A percentile compares a stretch with the other conserved stretches of the same genome.
phyloP scores from a whole-genome alignment of 2,888 invertebrate genomes.

The Drosophila sordidula region DNA sequence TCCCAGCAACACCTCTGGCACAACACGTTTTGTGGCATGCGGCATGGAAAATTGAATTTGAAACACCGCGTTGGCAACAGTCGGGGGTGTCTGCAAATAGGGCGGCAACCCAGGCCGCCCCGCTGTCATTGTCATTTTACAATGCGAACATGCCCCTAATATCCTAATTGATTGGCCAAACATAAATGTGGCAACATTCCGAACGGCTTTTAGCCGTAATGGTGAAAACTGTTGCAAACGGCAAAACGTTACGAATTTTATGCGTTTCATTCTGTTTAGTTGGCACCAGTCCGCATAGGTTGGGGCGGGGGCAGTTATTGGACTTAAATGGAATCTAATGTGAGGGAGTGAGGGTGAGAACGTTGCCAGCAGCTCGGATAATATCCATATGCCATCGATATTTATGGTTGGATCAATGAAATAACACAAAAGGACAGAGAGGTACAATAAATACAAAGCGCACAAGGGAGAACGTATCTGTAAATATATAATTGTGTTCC shows the following conservation, averaged over 20 bases:
- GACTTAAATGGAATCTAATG: slow-evolving; percentile 9
- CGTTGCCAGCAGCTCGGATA: slow-evolving; percentile 13
- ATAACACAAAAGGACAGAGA: not conserved
- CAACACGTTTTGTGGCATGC: slow-evolving; percentile 10
- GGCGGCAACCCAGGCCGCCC: not conserved
- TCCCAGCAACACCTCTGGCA: slow-evolving; percentile 16
- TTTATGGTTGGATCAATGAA: slow-evolving; percentile 11
- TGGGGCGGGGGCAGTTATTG: not conserved
- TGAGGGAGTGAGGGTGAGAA: slow-evolving; percentile 2
- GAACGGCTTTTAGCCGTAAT: slow-evolving; percentile 10
- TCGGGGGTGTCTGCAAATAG: slow-evolving; percentile 5
- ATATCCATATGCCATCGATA: slow-evolving; percentile 16
- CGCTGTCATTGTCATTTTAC: slow-evolving; percentile 31
- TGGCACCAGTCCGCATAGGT: not conserved
- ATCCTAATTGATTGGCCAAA: slow-evolving; percentile 73
- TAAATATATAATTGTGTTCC: no score
- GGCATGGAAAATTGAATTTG: slow-evolving; percentile 46
- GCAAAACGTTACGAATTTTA: slow-evolving; percentile 33
- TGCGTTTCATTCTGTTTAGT: slow-evolving; percentile 35
- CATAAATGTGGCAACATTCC: slow-evolving; percentile 36
- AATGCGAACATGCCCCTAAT: slow-evolving; percentile 49
- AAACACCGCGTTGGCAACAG: slow-evolving; percentile 26
- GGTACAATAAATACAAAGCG: no score
- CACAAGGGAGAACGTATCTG: no score
- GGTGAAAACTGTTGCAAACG: slow-evolving; percentile 20